These are phyloP conservation scores for Myioborus melanocephalus DNA, from an alignment of 2,797 vertebrate genomes.

Conservation along the genomic window DNA sequence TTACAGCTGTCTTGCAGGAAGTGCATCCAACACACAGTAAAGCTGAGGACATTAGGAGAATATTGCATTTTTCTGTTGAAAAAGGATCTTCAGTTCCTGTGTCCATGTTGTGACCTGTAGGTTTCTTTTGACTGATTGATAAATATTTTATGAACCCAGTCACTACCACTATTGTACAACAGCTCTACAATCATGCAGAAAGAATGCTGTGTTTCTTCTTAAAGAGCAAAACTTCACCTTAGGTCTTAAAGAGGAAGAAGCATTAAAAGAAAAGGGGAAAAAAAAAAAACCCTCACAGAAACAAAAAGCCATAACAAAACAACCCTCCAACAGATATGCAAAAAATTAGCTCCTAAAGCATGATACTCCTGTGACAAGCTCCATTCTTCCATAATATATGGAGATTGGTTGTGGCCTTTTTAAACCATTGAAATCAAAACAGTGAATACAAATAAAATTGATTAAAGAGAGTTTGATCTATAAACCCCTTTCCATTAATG, in stretches of 20 bases:
- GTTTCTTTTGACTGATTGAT: not conserved
- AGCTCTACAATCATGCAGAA: not conserved
- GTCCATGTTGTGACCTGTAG: not conserved
- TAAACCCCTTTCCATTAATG: not conserved
- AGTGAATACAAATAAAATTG: not conserved
- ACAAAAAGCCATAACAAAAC: not conserved
- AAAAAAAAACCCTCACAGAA: not conserved
- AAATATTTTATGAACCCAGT: not conserved
- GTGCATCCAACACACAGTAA: not conserved
- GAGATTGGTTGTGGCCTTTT: not conserved
- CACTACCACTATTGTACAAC: not conserved
- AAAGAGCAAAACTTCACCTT: not conserved
- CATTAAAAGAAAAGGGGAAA: not conserved
- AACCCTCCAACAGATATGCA: not conserved
- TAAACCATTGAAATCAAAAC: not conserved
- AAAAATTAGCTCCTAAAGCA: not conserved
- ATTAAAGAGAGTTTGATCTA: not conserved
- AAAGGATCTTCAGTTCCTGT: not conserved
- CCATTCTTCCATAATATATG: not conserved
- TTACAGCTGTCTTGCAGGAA: not conserved
- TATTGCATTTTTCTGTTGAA: not conserved
- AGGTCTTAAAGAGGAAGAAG: not conserved
- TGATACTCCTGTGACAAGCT: not conserved
- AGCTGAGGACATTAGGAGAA: not conserved
- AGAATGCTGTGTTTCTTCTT: not conserved